These are phyloP conservation scores for Invenusta paracnida DNA, from an alignment of 2,888 invertebrate genomes.

Conservation along the genomic window DNA sequence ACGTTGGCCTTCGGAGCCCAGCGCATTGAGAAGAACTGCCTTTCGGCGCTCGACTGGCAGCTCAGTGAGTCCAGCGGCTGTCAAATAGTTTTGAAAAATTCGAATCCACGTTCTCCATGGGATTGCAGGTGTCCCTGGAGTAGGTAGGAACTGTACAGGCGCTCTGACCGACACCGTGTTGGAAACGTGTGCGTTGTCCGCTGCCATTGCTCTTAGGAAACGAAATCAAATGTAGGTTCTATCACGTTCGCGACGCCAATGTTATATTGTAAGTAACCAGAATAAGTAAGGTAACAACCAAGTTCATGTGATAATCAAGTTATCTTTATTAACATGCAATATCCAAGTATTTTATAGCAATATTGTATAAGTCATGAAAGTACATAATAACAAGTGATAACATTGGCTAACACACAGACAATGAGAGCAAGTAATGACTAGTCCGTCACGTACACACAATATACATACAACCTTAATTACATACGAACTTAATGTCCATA, in stretches of 20 bases:
- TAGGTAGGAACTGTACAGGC: constrained; percentile 25
- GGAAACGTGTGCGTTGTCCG: not conserved
- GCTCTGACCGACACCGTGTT: constrained; percentile 19
- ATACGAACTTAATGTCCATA: too few relatives aligned
- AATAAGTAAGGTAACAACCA: too few relatives aligned
- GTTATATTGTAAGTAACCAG: not conserved
- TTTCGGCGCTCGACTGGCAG: constrained; percentile 23
- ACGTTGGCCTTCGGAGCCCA: not conserved
- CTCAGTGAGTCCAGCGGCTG: not conserved
- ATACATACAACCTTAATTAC: too few relatives aligned
- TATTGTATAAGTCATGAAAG: too few relatives aligned
- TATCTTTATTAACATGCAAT: too few relatives aligned
- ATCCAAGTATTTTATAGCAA: too few relatives aligned
- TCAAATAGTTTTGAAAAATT: constrained; percentile 11
- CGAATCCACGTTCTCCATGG: constrained; percentile 21
- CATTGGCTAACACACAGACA: too few relatives aligned
- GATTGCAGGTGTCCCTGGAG: constrained; percentile 16
- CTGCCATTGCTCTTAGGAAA: not conserved
- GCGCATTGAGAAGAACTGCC: constrained; percentile 14
- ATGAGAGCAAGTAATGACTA: too few relatives aligned
- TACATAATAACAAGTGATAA: too few relatives aligned
- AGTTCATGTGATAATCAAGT: too few relatives aligned
- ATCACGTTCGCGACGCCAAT: not conserved
- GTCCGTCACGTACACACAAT: too few relatives aligned
- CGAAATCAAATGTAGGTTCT: not conserved